phyloP scores from a whole-genome alignment of 1,140 invertebrate genomes.

The Lepidostoma basale region DNA sequence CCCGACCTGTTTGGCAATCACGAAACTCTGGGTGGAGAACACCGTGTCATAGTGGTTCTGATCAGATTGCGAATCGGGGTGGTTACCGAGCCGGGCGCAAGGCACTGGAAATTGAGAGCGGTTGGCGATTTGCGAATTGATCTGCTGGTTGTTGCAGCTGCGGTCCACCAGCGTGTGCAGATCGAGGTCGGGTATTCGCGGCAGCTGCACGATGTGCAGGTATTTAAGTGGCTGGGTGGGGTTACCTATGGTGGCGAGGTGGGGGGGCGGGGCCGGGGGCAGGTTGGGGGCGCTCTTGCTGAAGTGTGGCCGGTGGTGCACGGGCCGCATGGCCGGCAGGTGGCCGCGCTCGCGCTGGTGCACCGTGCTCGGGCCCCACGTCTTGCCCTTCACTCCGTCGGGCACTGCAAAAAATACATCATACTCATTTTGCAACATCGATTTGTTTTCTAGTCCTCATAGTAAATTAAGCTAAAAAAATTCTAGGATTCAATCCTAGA shows the following conservation, averaged over 20 bases:
- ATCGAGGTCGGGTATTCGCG: not conserved
- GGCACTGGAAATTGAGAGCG: not conserved
- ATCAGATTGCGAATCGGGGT: slow-evolving; percentile 23
- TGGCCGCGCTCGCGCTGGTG: slow-evolving; percentile 88
- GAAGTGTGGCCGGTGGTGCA: slow-evolving; percentile 53
- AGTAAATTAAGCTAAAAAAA: not conserved
- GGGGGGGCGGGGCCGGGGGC: slow-evolving; percentile 70
- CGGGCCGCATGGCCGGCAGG: slow-evolving; percentile 57
- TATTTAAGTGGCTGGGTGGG: slow-evolving; percentile 46
- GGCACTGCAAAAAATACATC: slow-evolving; percentile 70
- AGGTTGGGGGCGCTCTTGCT: slow-evolving; percentile 78
- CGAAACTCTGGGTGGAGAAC: slow-evolving; percentile 52
- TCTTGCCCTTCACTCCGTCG: slow-evolving; percentile 95
- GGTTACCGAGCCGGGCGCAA: not conserved
- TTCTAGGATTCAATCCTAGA: not conserved
- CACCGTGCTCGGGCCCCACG: slow-evolving; percentile 93
- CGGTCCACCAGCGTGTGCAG: too few relatives aligned
- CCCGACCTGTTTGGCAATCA: slow-evolving; percentile 51
- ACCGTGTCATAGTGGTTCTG: slow-evolving; percentile 54
- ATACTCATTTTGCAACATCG: not conserved
- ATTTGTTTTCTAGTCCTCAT: too few relatives aligned
- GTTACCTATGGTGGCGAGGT: slow-evolving; percentile 68
- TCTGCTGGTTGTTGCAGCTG: not conserved
- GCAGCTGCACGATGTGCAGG: not conserved
- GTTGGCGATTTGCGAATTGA: not conserved